Evolutionary conservation across 2,113 vertebrate species (phyloP).

Genomic region (Equus quagga): DNA sequence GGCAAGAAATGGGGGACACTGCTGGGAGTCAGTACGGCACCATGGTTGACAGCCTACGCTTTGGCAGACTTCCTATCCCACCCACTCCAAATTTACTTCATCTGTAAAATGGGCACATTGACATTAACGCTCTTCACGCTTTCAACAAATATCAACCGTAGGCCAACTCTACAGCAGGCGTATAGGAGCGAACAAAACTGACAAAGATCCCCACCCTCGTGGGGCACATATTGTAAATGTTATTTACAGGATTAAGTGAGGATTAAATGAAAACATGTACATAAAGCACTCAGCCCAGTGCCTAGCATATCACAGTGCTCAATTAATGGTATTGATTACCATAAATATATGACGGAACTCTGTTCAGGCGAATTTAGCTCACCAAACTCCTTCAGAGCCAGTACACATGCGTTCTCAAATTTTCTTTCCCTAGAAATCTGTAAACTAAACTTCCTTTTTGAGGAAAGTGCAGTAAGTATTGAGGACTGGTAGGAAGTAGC

Average conservation of each 20-base stretch:
- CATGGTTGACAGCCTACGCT: too few species aligned
- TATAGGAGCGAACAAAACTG: not conserved
- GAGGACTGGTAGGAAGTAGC: not conserved
- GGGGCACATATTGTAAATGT: not conserved
- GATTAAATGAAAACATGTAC: not conserved
- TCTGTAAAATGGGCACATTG: not conserved
- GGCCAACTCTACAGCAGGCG: not conserved
- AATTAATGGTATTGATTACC: not conserved
- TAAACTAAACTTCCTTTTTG: not conserved
- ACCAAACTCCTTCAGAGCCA: not conserved
- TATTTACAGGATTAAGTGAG: not conserved
- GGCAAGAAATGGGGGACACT: not conserved
- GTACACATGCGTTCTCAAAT: not conserved
- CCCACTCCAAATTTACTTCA: not conserved
- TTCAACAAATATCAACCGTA: not conserved
- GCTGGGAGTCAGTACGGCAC: not conserved
- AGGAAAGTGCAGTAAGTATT: not conserved
- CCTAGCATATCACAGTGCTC: not conserved
- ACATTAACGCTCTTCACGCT: not conserved
- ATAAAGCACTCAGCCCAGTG: not conserved
- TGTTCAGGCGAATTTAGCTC: not conserved
- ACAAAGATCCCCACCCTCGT: not conserved
- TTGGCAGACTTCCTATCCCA: not conserved
- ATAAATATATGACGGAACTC: not conserved
- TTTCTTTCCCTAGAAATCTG: not conserved